Evolutionary conservation across 2,888 invertebrate genomes (phyloP), one percentile per base, ranked within the genome.

Genomic region (Tetanocera ferruginea): DNA sequence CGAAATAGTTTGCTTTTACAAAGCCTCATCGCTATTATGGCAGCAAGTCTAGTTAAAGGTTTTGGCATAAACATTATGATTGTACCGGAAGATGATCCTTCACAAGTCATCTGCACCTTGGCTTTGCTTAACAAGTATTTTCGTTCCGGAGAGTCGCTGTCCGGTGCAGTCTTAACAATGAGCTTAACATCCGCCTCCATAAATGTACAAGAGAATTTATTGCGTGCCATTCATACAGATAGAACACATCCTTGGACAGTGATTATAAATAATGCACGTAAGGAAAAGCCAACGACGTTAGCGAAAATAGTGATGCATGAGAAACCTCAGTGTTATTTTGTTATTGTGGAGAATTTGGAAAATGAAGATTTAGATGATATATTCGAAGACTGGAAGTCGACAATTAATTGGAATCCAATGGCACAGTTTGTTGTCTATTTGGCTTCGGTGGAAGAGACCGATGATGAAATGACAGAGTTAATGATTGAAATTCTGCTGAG

Each of bases 241-340:
- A 51, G 64, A 0, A 79, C 76, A 0, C 76, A 79, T 66, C 81
- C 81, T 0, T 88, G 88, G 88, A 83, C 83, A 2, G 77, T 88
- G 5, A 60, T 86, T 52, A 78, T 88, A 0, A 83, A 83, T 0
- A 73, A 71, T 66, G 77, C 81, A 4, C 74, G 74, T n/a, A 57
- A 76, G 0, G 52, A 78, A 69, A n/a, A 55, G 0, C 64, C 55
- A 14, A 1, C 17, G 4, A 51, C 72, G 1, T 17, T 55, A 1
- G 11, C 81, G 62, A 64, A 52, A 0, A 67, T 78, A 3, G 17
- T 83, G 2, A 77, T 88, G 66, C 80, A 83, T 0, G 87, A 87
- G 76, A 89, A 88, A 25, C 89, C 89, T 0, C 89, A 88, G 76
- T 86, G 87, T 74, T 90, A 90, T 80, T 87, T 90, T 23, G 78